phyloP scores from a whole-genome alignment of 2,888 invertebrate genomes.

The Pyrrhopygopsis socrates region DNA sequence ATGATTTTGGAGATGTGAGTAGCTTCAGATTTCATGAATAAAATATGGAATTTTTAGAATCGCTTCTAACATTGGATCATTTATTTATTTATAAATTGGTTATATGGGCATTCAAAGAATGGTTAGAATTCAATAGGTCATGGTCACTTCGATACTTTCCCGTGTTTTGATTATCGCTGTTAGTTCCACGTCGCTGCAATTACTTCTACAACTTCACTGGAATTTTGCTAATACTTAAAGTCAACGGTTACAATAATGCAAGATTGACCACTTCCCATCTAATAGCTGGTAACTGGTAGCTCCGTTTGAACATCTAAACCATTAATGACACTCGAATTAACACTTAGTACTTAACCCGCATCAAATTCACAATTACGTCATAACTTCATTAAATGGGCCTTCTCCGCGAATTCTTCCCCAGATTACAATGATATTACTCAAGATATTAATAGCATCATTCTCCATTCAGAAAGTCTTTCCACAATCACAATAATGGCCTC shows the following conservation, averaged over 20 bases:
- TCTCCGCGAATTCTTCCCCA: slow-evolving; percentile 36
- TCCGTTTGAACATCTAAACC: neutral
- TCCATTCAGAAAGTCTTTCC: slow-evolving; percentile 61
- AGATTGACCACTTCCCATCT: slow-evolving; percentile 6
- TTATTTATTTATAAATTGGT: neutral
- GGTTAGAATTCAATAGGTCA: neutral
- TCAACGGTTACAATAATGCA: neutral
- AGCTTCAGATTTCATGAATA: slow-evolving; percentile 5
- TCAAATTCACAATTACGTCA: slow-evolving; percentile 14
- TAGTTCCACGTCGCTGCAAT: neutral
- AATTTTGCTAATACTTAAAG: neutral
- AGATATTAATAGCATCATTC: slow-evolving; percentile 73
- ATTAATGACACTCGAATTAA: slow-evolving; percentile 14
- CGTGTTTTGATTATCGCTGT: too few relatives aligned
- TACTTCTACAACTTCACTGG: neutral
- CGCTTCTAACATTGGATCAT: neutral
- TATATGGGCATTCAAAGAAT: neutral
- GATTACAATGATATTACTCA: slow-evolving; percentile 62
- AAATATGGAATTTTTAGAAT: slow-evolving; percentile 1
- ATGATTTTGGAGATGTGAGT: slow-evolving; percentile 5
- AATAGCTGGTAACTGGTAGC: neutral
- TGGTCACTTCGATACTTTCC: too few relatives aligned
- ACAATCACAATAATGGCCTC: slow-evolving; percentile 72
- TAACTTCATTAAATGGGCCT: slow-evolving; percentile 39
- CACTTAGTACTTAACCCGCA: neutral